Evolutionary conservation across 2,797 vertebrate species (phyloP).

Genomic region (Epinephelus coioides): DNA sequence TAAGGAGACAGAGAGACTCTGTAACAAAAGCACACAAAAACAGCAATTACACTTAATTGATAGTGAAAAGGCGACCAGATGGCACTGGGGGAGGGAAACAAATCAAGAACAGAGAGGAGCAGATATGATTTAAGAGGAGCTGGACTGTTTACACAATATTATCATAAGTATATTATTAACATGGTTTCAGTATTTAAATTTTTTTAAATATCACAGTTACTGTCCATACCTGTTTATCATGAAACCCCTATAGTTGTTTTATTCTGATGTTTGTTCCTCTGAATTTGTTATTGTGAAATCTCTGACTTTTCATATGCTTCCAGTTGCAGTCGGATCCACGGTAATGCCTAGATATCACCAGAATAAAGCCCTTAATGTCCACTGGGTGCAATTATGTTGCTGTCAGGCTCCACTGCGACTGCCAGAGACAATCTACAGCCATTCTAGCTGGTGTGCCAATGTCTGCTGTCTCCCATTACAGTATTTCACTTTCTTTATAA

Average conservation of each 20-base stretch:
- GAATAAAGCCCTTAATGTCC: constrained; percentile 27
- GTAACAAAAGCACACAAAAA: no score
- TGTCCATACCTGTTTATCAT: no score
- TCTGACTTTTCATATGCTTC: constrained; percentile 12
- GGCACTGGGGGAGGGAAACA: no score
- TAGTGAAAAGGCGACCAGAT: no score
- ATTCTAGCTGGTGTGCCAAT: not conserved
- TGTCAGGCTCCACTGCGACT: constrained; percentile 9
- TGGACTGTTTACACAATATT: no score
- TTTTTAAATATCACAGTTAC: no score
- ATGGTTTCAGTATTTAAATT: no score
- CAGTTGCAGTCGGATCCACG: constrained; percentile 14
- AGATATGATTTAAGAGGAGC: no score
- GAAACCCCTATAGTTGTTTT: not conserved
- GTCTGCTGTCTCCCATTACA: not conserved
- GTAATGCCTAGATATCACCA: constrained; percentile 13
- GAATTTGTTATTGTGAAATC: not conserved
- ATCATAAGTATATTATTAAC: no score
- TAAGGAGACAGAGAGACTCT: no score
- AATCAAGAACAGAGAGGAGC: no score
- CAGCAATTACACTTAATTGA: no score
- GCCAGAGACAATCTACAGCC: constrained; percentile 27
- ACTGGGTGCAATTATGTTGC: constrained; percentile 27
- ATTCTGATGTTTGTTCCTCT: not conserved
- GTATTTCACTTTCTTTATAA: constrained; percentile 6